Base-by-base conservation (phyloP, 2,888 invertebrate genomes). In the Palloptera scutellata region DNA sequence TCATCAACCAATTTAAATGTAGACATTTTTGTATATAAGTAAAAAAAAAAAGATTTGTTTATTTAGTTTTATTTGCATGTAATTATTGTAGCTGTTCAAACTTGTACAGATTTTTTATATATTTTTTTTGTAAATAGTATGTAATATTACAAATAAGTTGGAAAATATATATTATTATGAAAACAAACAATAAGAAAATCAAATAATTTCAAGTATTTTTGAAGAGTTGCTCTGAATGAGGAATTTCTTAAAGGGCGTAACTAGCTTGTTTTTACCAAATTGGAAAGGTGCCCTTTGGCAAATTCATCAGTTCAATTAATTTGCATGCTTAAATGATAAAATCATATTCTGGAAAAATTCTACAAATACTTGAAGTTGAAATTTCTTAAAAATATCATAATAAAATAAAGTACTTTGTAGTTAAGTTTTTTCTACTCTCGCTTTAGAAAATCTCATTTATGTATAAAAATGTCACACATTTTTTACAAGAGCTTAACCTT, bases 91-190 rank as follows among this genome's bases (percentile, higher is more conserved):
- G 51, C 61, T 66, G 61, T 66, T 66, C 45, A 61, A 60, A 67
- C 17, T 60, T 40, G 45, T 58, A 55, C 68, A 61, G 40, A n/a
- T 61, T 48, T 48, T 48, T 48, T 4, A 8, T 48, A 45, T 45
- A 11, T 48, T 2, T n/a, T 48, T 15, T 58, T 42, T 65, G 65
- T 65, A 60, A 65, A 65, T 53, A 65, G n/a, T n/a, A n/a, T 48
- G 12, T 61, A 53, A 40, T 9, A 45, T 43, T 30, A 15, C 30
- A 48, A 68, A 61, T 73, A 61, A 70, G 68, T 75, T 75, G 75
- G 73, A 75, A 74, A 74, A 72, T 74, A 75, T 75, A 74, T 75
- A 75, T 75, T 72, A 65, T 8, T 60, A 55, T 55, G 53, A 61
- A 40, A 30, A n/a, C 20, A 13, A 48, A 65, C 61, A 63, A 67